These are phyloP conservation scores for Sparus aurata DNA, from an alignment of 2,797 vertebrate species.

Conservation along the genomic window DNA sequence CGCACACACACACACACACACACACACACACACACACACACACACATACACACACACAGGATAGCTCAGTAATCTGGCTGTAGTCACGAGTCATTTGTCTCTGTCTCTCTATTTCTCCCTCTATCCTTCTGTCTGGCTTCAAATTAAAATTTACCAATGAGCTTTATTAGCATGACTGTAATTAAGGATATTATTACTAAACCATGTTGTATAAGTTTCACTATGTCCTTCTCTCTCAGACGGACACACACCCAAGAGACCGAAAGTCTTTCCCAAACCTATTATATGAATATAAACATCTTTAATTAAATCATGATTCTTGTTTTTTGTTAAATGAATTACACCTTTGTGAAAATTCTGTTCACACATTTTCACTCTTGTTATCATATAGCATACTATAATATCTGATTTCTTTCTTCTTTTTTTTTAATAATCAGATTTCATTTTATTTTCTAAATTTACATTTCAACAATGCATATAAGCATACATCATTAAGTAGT, in stretches of 20 bases:
- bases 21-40: neutral
- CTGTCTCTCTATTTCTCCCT: neutral
- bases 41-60: conserved; percentile 2
- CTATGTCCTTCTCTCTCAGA: neutral
- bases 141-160: conserved; percentile 10
- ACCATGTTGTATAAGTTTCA: neutral
- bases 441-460: too few relatives aligned
- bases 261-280: neutral
- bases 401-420: too few relatives aligned
- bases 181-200: neutral
- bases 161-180: neutral
- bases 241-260: neutral
- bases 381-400: too few relatives aligned
- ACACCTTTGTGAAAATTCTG: neutral
- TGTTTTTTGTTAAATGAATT: neutral
- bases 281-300: neutral
- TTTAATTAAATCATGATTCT: neutral
- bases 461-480: too few relatives aligned
- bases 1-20: neutral
- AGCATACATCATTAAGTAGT: too few relatives aligned
- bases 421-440: too few relatives aligned
- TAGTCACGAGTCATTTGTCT: conserved; percentile 2
- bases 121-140: conserved; percentile 9
- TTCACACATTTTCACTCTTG: too few relatives aligned
- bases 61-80: conserved; percentile 1